Percentiles rank a stretch among this genome's conserved stretches.
phyloP scores from a whole-genome alignment of 2,888 invertebrate species.

The Meteorus cinctellus region DNA sequence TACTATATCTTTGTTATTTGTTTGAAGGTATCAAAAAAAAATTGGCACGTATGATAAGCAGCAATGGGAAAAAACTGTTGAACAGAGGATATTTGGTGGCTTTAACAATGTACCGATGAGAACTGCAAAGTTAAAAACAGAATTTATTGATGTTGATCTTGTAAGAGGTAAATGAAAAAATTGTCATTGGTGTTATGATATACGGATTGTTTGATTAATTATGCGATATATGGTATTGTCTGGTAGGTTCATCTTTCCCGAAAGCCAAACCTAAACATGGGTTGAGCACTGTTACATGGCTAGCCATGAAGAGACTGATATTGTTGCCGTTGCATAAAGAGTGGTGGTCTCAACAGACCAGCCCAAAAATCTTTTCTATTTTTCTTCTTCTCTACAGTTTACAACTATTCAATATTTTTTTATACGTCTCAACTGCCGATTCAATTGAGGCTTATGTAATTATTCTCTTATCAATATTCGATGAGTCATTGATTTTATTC shows the following conservation, averaged over 20 bases:
- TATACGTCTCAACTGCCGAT: constrained; percentile 73
- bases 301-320: constrained; percentile 86
- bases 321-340: constrained; percentile 88
- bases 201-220: not conserved
- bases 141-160: constrained; percentile 96
- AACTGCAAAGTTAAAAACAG: constrained; percentile 88
- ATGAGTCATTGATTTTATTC: constrained; percentile 9
- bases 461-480: constrained; percentile 43
- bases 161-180: constrained; percentile 83
- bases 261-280: constrained; percentile 97
- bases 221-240: constrained; percentile 22
- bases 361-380: constrained; percentile 82
- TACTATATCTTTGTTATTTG: constrained; percentile 20
- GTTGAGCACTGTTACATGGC: constrained; percentile 87
- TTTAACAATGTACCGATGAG: constrained; percentile 87
- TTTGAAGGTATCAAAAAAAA: constrained; percentile 91
- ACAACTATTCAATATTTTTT: constrained; percentile 79
- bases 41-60: constrained; percentile 98
- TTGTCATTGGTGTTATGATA: not conserved
- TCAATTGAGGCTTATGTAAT: constrained; percentile 76
- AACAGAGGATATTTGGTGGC: constrained; percentile 91
- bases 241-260: constrained; percentile 92
- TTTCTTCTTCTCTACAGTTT: constrained; percentile 86
- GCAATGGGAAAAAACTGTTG: constrained; percentile 97
- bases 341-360: constrained; percentile 96